Evolutionary conservation across 2,797 vertebrate species (phyloP).

Genomic region (Benthosema pterotum): DNA sequence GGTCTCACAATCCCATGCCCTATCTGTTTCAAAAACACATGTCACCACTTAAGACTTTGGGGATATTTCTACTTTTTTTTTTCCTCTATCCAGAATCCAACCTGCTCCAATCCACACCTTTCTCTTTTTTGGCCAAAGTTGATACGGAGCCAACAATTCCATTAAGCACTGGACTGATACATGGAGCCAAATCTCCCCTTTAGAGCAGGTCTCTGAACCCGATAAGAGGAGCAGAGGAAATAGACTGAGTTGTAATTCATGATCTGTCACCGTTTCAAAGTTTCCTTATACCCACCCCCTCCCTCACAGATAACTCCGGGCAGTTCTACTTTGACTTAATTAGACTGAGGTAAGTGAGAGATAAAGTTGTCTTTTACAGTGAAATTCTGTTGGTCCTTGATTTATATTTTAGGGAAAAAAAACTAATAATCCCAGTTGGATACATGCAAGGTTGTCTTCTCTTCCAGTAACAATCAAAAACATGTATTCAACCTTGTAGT

Average conservation of each 20-base stretch:
- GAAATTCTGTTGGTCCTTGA: constrained; percentile 45
- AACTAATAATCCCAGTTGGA: background rate
- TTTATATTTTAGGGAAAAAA: constrained; percentile 39
- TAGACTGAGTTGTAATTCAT: constrained; percentile 72
- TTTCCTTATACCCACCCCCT: constrained; percentile 54
- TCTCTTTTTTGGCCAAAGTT: constrained; percentile 58
- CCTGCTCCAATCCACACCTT: constrained; percentile 30
- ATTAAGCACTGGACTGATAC: constrained; percentile 75
- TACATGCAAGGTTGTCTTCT: no score
- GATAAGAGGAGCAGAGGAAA: constrained; percentile 69
- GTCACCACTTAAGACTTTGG: no score
- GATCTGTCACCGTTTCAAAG: constrained; percentile 64
- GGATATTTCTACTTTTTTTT: constrained; percentile 13
- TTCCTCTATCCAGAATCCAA: constrained; percentile 41
- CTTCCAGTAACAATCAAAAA: constrained; percentile 19
- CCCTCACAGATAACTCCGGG: constrained; percentile 63
- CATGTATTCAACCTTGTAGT: constrained; percentile 4
- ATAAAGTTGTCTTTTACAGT: constrained; percentile 63
- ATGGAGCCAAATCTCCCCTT: constrained; percentile 67
- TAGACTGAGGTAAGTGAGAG: constrained; percentile 55
- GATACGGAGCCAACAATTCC: constrained; percentile 79
- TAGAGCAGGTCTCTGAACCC: constrained; percentile 65
- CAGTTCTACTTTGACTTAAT: constrained; percentile 71
- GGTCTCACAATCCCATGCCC: no score
- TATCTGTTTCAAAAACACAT: no score